Evolutionary conservation across 2,113 vertebrate species (phyloP).

Genomic region (Hemiscyllium ocellatum): DNA sequence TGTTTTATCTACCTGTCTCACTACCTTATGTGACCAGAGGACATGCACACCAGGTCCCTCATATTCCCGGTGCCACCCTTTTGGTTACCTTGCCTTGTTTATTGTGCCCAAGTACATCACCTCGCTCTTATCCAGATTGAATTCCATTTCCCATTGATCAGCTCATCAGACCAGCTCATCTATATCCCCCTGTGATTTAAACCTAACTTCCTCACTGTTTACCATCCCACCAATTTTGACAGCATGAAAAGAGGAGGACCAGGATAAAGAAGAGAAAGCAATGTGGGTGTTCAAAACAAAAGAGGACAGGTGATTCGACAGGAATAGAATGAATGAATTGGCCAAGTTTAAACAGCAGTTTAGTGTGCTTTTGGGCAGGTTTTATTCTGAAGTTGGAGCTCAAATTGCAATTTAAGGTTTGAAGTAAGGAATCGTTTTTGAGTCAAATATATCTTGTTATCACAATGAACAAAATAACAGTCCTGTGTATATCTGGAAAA

Average conservation of each 20-base stretch:
- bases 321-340: background rate
- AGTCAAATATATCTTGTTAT: background rate
- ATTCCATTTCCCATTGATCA: too few species aligned
- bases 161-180: too few species aligned
- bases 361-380: background rate
- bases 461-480: background rate
- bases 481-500: background rate
- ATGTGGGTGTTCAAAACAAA: background rate
- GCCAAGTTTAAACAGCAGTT: background rate
- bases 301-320: background rate
- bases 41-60: too few species aligned
- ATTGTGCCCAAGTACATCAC: too few species aligned
- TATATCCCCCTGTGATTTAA: too few species aligned
- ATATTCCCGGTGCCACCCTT: too few species aligned
- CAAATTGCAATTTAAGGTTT: background rate
- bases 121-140: too few species aligned
- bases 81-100: too few species aligned
- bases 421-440: background rate
- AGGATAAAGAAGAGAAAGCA: background rate
- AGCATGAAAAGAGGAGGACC: background rate
- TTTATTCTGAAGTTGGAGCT: background rate
- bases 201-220: too few species aligned
- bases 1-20: too few species aligned
- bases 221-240: too few species aligned
- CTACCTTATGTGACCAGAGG: too few species aligned